phyloP scores from a whole-genome alignment of 2,113 vertebrate genomes.

The Hemibagrus wyckioides region DNA sequence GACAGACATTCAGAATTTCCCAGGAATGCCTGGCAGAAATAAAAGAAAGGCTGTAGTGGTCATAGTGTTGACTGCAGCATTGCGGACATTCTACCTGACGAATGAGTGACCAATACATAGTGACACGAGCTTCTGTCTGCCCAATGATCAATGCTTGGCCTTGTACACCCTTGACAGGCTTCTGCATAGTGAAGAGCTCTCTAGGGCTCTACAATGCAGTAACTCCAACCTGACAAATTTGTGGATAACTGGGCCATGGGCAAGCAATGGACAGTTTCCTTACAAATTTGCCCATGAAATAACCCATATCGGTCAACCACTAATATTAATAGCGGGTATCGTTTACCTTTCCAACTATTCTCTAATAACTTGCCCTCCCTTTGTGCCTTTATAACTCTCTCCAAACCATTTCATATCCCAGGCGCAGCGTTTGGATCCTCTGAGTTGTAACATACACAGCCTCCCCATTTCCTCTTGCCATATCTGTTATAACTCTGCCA shows the following conservation, averaged over 20 bases:
- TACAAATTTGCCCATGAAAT: no score
- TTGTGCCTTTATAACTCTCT: background rate
- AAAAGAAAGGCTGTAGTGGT: background rate
- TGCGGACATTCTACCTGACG: conserved; percentile 26
- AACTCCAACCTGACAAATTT: background rate
- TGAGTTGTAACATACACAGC: conserved; percentile 13
- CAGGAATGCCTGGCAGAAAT: no score
- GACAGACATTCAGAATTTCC: background rate
- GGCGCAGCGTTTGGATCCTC: background rate
- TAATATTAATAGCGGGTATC: background rate
- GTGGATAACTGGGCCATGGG: conserved; percentile 2
- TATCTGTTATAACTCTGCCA: conserved; percentile 34
- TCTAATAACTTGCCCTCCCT: background rate
- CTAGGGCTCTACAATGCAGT: conserved; percentile 12
- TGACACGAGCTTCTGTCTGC: conserved; percentile 32
- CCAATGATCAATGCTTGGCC: conserved; percentile 34
- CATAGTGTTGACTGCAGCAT: background rate
- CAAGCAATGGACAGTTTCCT: background rate
- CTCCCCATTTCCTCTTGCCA: background rate
- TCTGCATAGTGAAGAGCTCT: conserved; percentile 25
- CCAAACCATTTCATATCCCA: background rate
- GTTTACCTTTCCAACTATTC: no score
- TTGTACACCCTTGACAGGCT: conserved; percentile 8
- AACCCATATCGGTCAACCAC: no score
- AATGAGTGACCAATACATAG: conserved; percentile 35